Conservation (phyloP, 2,888 invertebrate genomes). For the Atethmia centrago region DNA sequence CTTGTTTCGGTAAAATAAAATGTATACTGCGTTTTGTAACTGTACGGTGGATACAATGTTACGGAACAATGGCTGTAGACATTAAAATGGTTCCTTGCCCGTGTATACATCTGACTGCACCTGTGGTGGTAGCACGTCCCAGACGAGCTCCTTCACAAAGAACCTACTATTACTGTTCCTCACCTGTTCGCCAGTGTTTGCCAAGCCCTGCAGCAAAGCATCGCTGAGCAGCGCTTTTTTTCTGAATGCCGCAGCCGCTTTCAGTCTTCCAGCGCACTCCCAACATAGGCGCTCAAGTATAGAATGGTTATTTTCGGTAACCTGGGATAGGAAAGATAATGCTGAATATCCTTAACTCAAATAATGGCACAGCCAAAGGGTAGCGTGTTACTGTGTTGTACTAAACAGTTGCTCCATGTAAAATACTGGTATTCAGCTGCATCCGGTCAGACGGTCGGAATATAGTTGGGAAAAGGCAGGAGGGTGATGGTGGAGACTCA, state of each 20-base stretch:
- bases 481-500: no score
- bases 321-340: not conserved
- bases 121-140: no score
- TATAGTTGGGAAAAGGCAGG: no score
- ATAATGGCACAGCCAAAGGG: no score
- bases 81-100: no score
- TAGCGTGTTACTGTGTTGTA: no score
- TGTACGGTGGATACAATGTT: not conserved
- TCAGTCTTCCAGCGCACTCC: conserved; percentile 30
- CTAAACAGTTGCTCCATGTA: not conserved
- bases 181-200: not conserved
- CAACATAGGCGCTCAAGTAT: conserved; percentile 14
- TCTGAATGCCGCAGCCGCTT: conserved; percentile 23
- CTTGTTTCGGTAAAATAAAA: no score
- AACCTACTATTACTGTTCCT: not conserved
- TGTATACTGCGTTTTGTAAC: no score
- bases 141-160: no score
- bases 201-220: conserved; percentile 2
- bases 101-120: no score
- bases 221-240: conserved; percentile 36
- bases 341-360: not conserved
- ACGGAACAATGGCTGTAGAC: no score
- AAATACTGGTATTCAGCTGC: not conserved
- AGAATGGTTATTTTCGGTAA: not conserved
- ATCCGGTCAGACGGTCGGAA: no score